Percentiles rank a stretch among this genome's conserved stretches.
Conservation (phyloP, 2,113 vertebrate genomes). For the Muntiacus reevesi region DNA sequence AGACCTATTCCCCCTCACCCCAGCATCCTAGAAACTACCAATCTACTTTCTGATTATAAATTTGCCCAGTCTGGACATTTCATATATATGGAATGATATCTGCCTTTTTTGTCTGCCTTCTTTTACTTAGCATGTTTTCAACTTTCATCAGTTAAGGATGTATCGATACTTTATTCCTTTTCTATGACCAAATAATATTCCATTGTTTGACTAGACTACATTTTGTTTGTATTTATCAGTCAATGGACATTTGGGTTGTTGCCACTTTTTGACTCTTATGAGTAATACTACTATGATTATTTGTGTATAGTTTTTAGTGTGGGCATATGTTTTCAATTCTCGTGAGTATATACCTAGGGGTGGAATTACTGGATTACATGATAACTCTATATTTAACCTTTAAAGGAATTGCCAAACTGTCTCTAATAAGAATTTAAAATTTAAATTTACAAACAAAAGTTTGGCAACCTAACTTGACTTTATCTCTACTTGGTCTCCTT, state of each 20-base stretch:
- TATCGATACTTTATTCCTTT: not conserved
- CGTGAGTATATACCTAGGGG: not conserved
- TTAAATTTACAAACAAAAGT: not conserved
- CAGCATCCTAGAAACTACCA: not conserved
- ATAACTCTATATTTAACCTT: not conserved
- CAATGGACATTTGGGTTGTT: not conserved
- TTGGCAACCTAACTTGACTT: not conserved
- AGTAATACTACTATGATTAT: not conserved
- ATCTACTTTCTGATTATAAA: not conserved
- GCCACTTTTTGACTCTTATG: not conserved
- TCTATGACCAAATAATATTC: not conserved
- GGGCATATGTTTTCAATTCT: not conserved
- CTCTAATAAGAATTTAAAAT: constrained; percentile 12
- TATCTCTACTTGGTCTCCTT: not conserved
- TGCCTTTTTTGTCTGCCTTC: not conserved
- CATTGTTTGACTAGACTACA: not conserved
- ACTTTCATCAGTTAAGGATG: not conserved
- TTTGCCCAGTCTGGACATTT: not conserved
- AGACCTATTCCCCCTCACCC: not conserved
- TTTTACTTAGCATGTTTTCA: not conserved
- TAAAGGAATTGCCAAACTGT: not conserved
- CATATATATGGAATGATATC: not conserved
- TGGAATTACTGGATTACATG: not conserved
- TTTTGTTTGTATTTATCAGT: not conserved
- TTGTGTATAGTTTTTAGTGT: not conserved